A percentile compares a stretch with the other conserved stretches of the same genome.
These are phyloP conservation scores for Ochotona princeps DNA, from an alignment of 2,113 vertebrate species.

Conservation along the genomic window DNA sequence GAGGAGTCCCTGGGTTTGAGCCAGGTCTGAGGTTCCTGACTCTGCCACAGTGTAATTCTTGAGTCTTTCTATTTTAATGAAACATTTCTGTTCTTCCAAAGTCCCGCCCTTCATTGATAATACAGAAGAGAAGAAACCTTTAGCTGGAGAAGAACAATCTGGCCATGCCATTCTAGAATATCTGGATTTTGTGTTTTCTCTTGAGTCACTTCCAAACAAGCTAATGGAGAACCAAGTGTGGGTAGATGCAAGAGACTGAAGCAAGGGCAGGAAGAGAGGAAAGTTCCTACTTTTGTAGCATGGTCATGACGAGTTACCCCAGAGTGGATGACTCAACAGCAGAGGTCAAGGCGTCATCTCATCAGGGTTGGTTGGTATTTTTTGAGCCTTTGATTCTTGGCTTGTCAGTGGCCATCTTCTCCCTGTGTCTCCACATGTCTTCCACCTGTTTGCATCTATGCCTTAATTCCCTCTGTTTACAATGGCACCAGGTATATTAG, in stretches of 20 bases:
- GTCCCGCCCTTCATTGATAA: not conserved
- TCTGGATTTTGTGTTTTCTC: conserved; percentile 26
- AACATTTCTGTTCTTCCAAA: not conserved
- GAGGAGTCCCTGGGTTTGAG: not conserved
- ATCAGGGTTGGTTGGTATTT: not conserved
- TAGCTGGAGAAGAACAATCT: not conserved
- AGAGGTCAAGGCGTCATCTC: not conserved
- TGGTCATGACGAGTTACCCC: not conserved
- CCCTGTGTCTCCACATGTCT: not conserved
- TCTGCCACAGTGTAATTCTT: not conserved
- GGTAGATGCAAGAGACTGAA: not conserved
- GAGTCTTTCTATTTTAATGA: conserved; percentile 14
- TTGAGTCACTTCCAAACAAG: not conserved
- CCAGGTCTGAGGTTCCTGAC: not conserved
- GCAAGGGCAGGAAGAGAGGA: not conserved
- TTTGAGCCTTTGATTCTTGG: not conserved
- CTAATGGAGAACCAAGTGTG: not conserved
- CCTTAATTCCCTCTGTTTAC: not conserved
- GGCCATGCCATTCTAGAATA: not conserved
- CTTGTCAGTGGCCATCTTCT: not conserved
- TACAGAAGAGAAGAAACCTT: not conserved
- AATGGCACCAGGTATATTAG: not conserved
- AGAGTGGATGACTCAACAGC: not conserved
- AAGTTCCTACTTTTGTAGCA: not conserved
- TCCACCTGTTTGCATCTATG: not conserved